Base-by-base conservation (phyloP, 2,888 invertebrate genomes). In the Melieria omissa region DNA sequence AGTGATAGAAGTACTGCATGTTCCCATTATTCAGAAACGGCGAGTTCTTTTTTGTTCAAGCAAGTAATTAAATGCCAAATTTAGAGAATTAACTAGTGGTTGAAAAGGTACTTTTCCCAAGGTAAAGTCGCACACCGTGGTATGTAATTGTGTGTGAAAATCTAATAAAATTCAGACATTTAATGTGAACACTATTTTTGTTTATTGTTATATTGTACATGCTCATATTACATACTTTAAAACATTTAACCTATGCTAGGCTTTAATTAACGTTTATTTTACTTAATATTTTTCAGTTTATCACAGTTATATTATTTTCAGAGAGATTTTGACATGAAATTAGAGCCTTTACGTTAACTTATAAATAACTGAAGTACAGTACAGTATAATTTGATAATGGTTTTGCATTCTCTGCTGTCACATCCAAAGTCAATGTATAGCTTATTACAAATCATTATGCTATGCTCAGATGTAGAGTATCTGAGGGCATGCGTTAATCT, bases 291-390 rank as follows among this genome's bases (percentile, higher is more conserved):
- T 29, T 63, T 9, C 46, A 63, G 16, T 45, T 57, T 68, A 68
- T 68, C 68, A 68, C 68, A 68, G 68, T 68, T 65, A 68, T 54
- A 44, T 68, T 65, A 54, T 52, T 29, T 29, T 29, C 29, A 29
- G 14, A 68, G 61, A 44, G 61, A 14, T 52, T 68, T 68, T 52
- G n/a, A 8, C 52, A 52, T 52, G 52, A 61, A 68, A 68, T 52
- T 12, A 45, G 61, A 60, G 29, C 61, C 54, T 45, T 61, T 52
- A 47, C 57, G 44, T 66, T 57, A 3, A 10, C 57, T 46, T 41
- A 45, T n/a, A 29, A 45, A 42, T 42, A 14, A 47, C 46, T 6
- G 8, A 29, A 12, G 12, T 65, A 4, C 57, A 9, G 66, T 41
- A 45, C 66, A 66, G 29, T 55, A 65, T 45, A 54, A 44, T 65